Evolutionary conservation across 2,113 vertebrate species (phyloP).

Genomic region (Lepidiolamprologus cunningtoni): DNA sequence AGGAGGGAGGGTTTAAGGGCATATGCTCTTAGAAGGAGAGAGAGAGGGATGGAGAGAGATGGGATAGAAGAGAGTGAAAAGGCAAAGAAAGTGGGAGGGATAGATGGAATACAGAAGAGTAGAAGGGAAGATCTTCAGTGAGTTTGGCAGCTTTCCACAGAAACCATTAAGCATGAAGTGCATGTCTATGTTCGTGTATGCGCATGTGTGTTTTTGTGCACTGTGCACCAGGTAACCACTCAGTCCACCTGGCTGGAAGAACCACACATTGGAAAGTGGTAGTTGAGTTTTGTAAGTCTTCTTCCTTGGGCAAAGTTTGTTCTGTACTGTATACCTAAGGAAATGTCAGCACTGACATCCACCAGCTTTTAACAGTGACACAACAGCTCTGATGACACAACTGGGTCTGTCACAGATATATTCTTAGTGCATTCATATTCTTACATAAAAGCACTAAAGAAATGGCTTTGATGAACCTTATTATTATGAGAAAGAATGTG

Average conservation of each 20-base stretch:
- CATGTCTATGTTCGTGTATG: not conserved
- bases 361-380: not conserved
- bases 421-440: not conserved
- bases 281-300: not conserved
- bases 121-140: not conserved
- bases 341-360: not conserved
- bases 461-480: not conserved
- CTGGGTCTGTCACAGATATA: not conserved
- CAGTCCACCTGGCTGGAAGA: slow-evolving; percentile 11
- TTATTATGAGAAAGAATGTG: not conserved
- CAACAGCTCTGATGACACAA: not conserved
- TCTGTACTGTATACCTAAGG: not conserved
- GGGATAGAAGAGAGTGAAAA: not conserved
- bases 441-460: not conserved
- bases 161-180: slow-evolving; percentile 48
- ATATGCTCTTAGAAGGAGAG: not conserved
- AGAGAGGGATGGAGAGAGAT: not conserved
- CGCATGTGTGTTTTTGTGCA: not conserved
- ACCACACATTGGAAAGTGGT: not conserved
- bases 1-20: not conserved
- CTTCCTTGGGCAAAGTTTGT: not conserved
- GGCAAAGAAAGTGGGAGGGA: not conserved
- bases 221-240: slow-evolving; percentile 32
- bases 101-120: not conserved
- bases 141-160: slow-evolving; percentile 52